A percentile compares a stretch with the other conserved stretches of the same genome.
Conservation (phyloP, 2,113 vertebrate genomes). For the Danionella cerebrum region DNA sequence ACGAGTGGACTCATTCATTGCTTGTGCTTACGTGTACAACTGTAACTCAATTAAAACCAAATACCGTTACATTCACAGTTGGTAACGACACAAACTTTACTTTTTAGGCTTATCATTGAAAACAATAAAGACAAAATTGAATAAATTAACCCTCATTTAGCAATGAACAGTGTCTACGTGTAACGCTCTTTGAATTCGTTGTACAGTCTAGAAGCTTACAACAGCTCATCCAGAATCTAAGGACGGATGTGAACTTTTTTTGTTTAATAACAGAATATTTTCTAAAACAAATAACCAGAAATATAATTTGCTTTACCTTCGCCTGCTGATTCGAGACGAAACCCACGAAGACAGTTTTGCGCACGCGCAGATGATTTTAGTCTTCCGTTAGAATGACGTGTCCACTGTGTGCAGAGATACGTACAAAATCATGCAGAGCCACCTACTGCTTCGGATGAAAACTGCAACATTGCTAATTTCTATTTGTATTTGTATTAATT, state of each 20-base stretch:
- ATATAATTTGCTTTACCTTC: constrained; percentile 33
- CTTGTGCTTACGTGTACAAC: constrained; percentile 4
- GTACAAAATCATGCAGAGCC: background rate
- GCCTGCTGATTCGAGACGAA: background rate
- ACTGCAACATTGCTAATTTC: too few species aligned
- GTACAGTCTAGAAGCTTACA: too few species aligned
- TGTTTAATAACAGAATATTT: background rate
- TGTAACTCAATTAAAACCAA: background rate
- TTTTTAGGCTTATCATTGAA: too few species aligned
- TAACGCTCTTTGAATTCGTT: too few species aligned
- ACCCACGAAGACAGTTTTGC: background rate
- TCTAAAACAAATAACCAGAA: background rate
- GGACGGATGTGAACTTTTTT: too few species aligned
- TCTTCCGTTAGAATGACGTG: constrained; percentile 15
- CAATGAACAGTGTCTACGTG: too few species aligned
- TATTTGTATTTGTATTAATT: too few species aligned
- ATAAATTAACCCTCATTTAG: too few species aligned
- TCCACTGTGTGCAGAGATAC: background rate
- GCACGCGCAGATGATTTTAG: constrained; percentile 28
- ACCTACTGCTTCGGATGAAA: background rate
- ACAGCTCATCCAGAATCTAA: too few species aligned
- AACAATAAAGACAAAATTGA: too few species aligned
- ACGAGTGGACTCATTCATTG: too few species aligned
- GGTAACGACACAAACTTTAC: too few species aligned
- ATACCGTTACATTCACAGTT: background rate